phyloP scores from a whole-genome alignment of 2,888 invertebrate species.

The Eudemis profundana region DNA sequence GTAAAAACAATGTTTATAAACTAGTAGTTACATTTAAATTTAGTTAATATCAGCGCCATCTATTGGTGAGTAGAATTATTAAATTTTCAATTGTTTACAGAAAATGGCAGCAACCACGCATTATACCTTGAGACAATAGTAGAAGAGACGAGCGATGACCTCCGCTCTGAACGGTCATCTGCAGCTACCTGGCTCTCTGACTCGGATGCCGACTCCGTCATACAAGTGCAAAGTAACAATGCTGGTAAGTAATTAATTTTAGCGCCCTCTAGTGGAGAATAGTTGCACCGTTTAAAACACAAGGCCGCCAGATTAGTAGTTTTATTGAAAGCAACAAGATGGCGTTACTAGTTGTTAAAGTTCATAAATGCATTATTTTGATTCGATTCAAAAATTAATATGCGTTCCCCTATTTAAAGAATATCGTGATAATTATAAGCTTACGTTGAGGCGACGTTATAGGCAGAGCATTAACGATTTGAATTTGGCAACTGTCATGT shows the following conservation, averaged over 20 bases:
- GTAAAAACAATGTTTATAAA: no score
- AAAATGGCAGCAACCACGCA: conserved; percentile 84
- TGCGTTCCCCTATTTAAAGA: conserved; percentile 5
- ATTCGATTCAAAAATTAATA: conserved; percentile 17
- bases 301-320: background rate
- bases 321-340: conserved; percentile 6
- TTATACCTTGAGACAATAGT: conserved; percentile 94
- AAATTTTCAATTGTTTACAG: conserved; percentile 57
- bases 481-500: conserved; percentile 51
- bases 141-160: conserved; percentile 95
- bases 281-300: conserved; percentile 48
- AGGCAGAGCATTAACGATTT: conserved; percentile 36
- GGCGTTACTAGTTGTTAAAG: conserved; percentile 20
- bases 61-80: conserved; percentile 50
- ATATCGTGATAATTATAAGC: conserved; percentile 11
- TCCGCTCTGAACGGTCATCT: conserved; percentile 89
- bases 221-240: conserved; percentile 87
- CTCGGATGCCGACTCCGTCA: conserved; percentile 93
- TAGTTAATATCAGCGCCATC: conserved; percentile 56
- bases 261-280: conserved; percentile 68
- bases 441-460: conserved; percentile 11
- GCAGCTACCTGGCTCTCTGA: conserved; percentile 88
- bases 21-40: background rate
- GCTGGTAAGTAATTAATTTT: conserved; percentile 59
- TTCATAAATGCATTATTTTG: conserved; percentile 19